These are phyloP conservation scores for Napeogenes inachia DNA, from an alignment of 2,888 invertebrate species.

Conservation along the genomic window DNA sequence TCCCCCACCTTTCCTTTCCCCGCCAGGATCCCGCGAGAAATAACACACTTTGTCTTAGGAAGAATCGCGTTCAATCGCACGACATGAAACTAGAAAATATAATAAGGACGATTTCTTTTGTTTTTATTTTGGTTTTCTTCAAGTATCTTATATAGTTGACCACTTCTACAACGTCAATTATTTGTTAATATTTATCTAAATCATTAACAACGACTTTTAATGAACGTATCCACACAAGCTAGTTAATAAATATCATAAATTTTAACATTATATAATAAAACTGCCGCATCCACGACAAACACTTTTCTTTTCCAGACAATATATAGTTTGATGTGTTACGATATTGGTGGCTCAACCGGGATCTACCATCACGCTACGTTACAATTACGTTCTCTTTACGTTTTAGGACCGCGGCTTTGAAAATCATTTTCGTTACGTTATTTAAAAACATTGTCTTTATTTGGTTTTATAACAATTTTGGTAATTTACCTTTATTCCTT, in stretches of 20 bases:
- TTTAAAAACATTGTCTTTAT: too few species aligned
- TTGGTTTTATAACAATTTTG: too few species aligned
- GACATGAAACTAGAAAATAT: constrained; percentile 23
- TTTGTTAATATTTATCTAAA: too few species aligned
- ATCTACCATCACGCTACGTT: constrained; percentile 31
- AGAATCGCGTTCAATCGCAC: constrained; percentile 61
- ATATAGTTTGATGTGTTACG: constrained; percentile 31
- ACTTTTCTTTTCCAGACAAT: background rate
- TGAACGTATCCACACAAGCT: too few species aligned
- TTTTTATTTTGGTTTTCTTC: too few species aligned
- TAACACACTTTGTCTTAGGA: constrained; percentile 73
- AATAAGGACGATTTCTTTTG: background rate
- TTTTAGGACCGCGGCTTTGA: constrained; percentile 1
- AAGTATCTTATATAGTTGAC: too few species aligned
- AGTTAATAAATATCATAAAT: too few species aligned
- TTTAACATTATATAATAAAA: too few species aligned
- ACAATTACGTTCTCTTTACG: constrained; percentile 27
- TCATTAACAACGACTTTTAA: too few species aligned
- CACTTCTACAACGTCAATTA: too few species aligned
- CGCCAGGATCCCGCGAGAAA: constrained; percentile 62
- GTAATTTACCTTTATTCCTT: too few species aligned
- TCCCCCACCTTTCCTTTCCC: constrained; percentile 20
- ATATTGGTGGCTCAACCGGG: constrained; percentile 52
- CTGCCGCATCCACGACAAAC: too few species aligned
- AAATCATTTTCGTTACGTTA: constrained; percentile 6